phyloP scores from a whole-genome alignment of 92 coral and sea anemone species.

The Pocillopora grandis region DNA sequence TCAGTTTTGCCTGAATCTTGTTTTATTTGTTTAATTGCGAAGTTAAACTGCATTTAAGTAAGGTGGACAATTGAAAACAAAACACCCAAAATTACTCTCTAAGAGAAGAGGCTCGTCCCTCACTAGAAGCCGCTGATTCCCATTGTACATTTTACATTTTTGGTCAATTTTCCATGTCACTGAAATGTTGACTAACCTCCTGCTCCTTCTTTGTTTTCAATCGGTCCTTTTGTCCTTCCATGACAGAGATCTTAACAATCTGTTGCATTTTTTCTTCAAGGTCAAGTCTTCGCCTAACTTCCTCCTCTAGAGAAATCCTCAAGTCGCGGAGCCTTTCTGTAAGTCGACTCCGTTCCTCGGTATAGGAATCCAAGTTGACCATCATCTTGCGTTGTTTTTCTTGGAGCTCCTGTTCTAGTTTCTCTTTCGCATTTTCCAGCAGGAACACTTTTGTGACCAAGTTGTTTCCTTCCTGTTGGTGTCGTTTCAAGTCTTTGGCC shows the following conservation, averaged over 20 bases:
- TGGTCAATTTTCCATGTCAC: no score
- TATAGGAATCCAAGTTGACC: conserved; percentile 17
- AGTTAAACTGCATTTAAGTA: no score
- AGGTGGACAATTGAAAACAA: no score
- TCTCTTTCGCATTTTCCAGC: conserved; percentile 36
- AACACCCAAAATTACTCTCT: no score
- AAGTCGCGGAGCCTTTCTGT: conserved; percentile 27
- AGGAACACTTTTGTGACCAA: conserved; percentile 36
- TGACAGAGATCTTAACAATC: conserved; percentile 35
- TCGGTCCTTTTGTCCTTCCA: conserved; percentile 12
- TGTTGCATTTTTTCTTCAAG: conserved; percentile 47
- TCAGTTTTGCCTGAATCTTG: no score
- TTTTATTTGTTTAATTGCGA: no score
- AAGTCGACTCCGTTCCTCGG: conserved; percentile 33
- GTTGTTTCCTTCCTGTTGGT: conserved; percentile 40
- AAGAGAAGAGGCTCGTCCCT: no score
- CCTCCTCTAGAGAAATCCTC: conserved; percentile 44
- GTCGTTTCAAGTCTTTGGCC: conserved; percentile 38
- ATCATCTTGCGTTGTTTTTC: conserved; percentile 32
- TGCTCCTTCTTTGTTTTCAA: background rate
- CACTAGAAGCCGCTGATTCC: no score
- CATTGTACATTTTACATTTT: no score
- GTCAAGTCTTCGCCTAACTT: conserved; percentile 32
- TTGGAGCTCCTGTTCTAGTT: conserved; percentile 28
- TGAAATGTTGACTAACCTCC: background rate